A percentile compares a stretch with the other conserved stretches of the same genome.
These are phyloP conservation scores for Invenusta paracnida DNA, from an alignment of 2,888 invertebrate genomes.

Conservation along the genomic window DNA sequence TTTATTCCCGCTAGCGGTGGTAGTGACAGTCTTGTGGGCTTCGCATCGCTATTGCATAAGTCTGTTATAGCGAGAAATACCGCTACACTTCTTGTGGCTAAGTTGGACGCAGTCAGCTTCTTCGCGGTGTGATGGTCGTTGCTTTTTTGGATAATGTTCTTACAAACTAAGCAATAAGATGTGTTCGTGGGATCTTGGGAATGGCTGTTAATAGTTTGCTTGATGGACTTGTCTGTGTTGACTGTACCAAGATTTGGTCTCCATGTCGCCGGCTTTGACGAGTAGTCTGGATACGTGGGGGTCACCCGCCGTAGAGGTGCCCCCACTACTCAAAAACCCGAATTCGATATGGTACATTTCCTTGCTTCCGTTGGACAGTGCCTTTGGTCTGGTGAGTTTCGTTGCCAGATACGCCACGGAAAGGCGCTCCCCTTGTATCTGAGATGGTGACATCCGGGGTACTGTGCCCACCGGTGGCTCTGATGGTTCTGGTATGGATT, in stretches of 20 bases:
- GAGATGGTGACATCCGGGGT: too few species aligned
- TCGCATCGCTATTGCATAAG: background rate
- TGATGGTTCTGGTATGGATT: too few species aligned
- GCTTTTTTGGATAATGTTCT: background rate
- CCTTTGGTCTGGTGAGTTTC: too few species aligned
- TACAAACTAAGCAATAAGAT: background rate
- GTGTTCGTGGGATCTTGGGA: background rate
- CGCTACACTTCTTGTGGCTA: slow-evolving; percentile 1
- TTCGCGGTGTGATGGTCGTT: background rate
- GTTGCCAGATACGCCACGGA: too few species aligned
- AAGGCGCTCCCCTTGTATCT: too few species aligned
- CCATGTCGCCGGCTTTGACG: background rate
- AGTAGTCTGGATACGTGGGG: background rate
- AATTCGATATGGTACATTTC: background rate
- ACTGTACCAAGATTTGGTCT: background rate
- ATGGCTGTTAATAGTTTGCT: background rate
- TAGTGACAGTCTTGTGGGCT: background rate
- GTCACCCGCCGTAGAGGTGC: background rate
- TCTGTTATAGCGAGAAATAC: background rate
- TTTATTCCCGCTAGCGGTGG: background rate
- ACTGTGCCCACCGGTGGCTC: too few species aligned
- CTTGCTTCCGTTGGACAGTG: slow-evolving; percentile 2
- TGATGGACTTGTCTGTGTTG: too few species aligned
- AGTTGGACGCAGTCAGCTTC: background rate
- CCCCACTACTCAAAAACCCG: slow-evolving; percentile 5